These are phyloP conservation scores for Drosophila truncata DNA, from an alignment of 1,140 invertebrate species.

Conservation along the genomic window DNA sequence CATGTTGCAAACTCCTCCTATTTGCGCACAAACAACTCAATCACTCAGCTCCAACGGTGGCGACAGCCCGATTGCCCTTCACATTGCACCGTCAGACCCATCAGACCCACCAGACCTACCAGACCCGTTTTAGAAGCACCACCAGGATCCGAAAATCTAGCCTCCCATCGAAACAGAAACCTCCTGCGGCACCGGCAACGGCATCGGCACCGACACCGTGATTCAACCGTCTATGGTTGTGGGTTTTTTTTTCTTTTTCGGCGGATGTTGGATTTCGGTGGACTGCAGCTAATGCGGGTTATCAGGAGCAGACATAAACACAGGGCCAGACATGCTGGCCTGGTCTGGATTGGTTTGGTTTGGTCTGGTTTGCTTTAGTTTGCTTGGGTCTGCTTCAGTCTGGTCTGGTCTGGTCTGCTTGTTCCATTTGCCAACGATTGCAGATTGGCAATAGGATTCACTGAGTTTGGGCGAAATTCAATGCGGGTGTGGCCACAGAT, in stretches of 20 bases:
- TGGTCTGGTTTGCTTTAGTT: slow-evolving; percentile 1
- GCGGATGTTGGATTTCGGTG: slow-evolving; percentile 12
- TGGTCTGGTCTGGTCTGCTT: slow-evolving; percentile 12
- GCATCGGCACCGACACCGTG: slow-evolving; percentile 53
- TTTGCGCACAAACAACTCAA: slow-evolving; percentile 77
- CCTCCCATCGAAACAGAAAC: slow-evolving; percentile 28
- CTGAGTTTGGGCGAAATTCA: slow-evolving; percentile 16
- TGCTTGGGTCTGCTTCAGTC: slow-evolving; percentile 8
- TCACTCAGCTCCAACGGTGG: slow-evolving; percentile 48
- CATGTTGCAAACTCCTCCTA: slow-evolving; percentile 57
- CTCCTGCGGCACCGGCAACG: slow-evolving; percentile 42
- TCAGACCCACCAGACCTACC: not conserved
- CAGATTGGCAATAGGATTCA: slow-evolving; percentile 39
- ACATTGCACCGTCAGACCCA: not conserved
- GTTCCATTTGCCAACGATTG: slow-evolving; percentile 42
- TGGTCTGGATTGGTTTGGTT: slow-evolving; percentile 14
- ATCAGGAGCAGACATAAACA: slow-evolving; percentile 66
- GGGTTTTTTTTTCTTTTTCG: slow-evolving; percentile 16
- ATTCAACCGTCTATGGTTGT: slow-evolving; percentile 52
- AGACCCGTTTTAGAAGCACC: not conserved
- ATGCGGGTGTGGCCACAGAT: slow-evolving; percentile 2
- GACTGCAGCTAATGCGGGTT: slow-evolving; percentile 64
- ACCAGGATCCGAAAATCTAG: slow-evolving; percentile 1
- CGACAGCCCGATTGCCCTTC: slow-evolving; percentile 44
- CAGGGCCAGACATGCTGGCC: slow-evolving; percentile 33